phyloP scores from a whole-genome alignment of 2,797 vertebrate species.

The Channa striata region DNA sequence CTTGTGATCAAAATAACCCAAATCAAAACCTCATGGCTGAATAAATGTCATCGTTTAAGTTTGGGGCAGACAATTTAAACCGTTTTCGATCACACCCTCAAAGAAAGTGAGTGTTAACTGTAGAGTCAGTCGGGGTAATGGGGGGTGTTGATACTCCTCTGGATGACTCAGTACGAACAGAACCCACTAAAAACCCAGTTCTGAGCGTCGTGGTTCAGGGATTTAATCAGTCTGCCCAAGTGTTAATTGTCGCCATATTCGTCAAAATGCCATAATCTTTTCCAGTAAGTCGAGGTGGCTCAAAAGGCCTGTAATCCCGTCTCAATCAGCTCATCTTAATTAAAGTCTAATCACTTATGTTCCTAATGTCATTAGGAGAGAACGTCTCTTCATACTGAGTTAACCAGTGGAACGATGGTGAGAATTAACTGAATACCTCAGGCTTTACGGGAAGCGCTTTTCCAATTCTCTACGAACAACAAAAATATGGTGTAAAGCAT shows the following conservation, averaged over 20 bases:
- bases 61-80: not conserved
- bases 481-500: constrained; percentile 45
- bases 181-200: constrained; percentile 36
- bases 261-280: constrained; percentile 45
- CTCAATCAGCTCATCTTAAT: constrained; percentile 45
- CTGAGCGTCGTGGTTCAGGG: constrained; percentile 37
- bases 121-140: constrained; percentile 34
- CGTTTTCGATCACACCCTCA: not conserved
- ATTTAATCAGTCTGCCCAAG: constrained; percentile 46
- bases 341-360: constrained; percentile 36
- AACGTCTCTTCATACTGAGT: constrained; percentile 51
- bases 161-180: constrained; percentile 63
- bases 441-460: constrained; percentile 48
- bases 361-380: constrained; percentile 29
- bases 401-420: constrained; percentile 38
- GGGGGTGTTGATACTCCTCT: constrained; percentile 35
- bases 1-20: not conserved
- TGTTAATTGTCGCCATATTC: constrained; percentile 44
- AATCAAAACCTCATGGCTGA: not conserved
- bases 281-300: constrained; percentile 21
- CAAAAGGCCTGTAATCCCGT: constrained; percentile 30
- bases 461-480: constrained; percentile 63
- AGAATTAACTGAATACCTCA: constrained; percentile 56
- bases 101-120: constrained; percentile 23
- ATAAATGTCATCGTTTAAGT: not conserved